Conservation (phyloP, 2,113 vertebrate genomes). For the Rissa tridactyla region DNA sequence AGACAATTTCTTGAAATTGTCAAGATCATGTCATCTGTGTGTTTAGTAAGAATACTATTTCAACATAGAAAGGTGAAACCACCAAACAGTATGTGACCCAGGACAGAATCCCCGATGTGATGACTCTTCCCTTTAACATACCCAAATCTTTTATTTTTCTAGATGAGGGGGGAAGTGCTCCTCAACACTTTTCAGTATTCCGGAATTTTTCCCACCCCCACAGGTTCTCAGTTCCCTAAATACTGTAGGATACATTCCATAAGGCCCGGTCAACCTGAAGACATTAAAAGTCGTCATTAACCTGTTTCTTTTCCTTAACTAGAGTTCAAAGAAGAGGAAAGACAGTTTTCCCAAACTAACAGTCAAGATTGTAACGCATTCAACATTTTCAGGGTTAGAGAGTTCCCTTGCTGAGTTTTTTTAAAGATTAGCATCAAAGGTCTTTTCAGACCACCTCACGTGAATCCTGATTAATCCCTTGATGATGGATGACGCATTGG, state of each 20-base stretch:
- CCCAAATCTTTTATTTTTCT: not conserved
- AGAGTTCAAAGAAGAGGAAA: not conserved
- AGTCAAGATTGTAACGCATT: not conserved
- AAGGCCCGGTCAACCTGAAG: not conserved
- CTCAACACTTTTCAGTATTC: not conserved
- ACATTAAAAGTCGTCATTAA: not conserved
- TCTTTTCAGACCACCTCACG: conserved; percentile 18
- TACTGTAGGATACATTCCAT: not conserved
- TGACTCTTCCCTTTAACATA: not conserved
- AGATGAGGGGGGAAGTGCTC: not conserved
- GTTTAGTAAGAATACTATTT: not conserved
- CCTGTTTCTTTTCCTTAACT: conserved; percentile 1
- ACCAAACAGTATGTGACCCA: rapidly evolving
- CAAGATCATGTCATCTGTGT: not conserved
- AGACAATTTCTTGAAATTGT: not conserved
- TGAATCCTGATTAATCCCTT: conserved; percentile 2
- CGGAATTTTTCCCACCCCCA: not conserved
- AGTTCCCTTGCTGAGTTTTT: not conserved
- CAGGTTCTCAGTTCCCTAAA: not conserved
- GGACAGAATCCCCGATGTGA: not conserved
- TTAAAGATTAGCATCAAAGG: conserved; percentile 18
- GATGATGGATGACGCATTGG: not conserved
- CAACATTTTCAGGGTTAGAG: not conserved
- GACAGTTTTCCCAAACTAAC: not conserved
- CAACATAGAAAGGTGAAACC: not conserved